Evolutionary conservation across 1,140 invertebrate genomes (phyloP), one percentile per base, ranked within the genome.

Genomic region (Tenebrio molitor): DNA sequence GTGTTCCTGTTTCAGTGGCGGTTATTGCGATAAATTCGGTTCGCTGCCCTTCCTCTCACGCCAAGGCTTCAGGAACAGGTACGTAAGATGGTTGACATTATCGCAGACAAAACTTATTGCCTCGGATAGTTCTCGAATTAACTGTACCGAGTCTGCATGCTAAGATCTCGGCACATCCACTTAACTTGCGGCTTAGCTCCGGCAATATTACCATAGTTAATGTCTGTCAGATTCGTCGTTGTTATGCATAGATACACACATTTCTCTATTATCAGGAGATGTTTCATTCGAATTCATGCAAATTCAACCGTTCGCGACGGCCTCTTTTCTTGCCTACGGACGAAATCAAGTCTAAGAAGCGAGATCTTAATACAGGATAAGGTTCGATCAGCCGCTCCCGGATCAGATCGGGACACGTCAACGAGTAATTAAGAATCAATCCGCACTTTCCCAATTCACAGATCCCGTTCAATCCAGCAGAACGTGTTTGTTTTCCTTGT

Each of bases 201-300:
- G 44, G n/a, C 44, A 50, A 50, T 50, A 50, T 50, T 50, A 50
- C 44, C 44, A 17, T 21, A 50, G 44, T 50, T 50, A 50, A 21
- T 21, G 44, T 50, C 44, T 19, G 44, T 50, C 44, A n/a, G n/a
- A n/a, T n/a, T n/a, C n/a, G n/a, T 46, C 44, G 44, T 46, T 46
- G 44, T 50, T 50, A 50, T 50, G 44, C 44, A 50, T 50, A 50
- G 44, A 50, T 50, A n/a, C n/a, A 19, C 44, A 50, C 4, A 50
- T 21, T 50, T 21, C 44, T 0, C 3, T 50, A 33, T 4, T 33
- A 17, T 19, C 44, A 6, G 17, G 44, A 50, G 44, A 50, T 46
- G 19, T 7, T 46, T 46, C 16, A 16, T 12, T 2, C 5, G 44
- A 50, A 50, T 6, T 50, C 3, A 50, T 50, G 44, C 23, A 50